Evolutionary conservation across 2,888 invertebrate genomes (phyloP), one percentile per base, ranked within the genome.

Genomic region (Vanessa cardui): DNA sequence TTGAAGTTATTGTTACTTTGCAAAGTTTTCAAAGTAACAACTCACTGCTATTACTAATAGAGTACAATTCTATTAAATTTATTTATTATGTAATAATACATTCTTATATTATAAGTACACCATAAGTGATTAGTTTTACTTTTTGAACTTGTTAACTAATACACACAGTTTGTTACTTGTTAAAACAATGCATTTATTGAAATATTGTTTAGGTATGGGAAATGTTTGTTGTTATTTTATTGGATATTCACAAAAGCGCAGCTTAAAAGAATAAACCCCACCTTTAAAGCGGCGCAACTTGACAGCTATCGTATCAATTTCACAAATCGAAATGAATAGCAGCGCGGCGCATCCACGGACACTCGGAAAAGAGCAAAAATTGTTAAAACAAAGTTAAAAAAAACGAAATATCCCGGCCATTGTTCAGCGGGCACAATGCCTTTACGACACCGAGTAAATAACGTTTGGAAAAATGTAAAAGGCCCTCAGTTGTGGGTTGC

Each of bases 381-480:
- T 63, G 70, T 70, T 75, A 79, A 80, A 78, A 73, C 70, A 74
- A 69, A 69, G 68, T 83, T 85, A 84, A 83, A 81, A n/a, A 83
- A 78, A 69, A 74, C 81, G 73, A 83, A 81, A 87, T 84, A 84
- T 81, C 86, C 82, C 79, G 75, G 78, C 83, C 83, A 90, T 91
- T 90, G 92, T 90, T 86, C 86, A 78, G 76, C 74, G 78, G 79
- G 81, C 83, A 92, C 92, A 92, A 92, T 92, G 88, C 90, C 91
- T 89, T 89, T 85, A 85, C 91, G 91, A 91, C 90, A 89, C 88
- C 86, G 85, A 83, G 89, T 85, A 92, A 92, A 92, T 92, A 92
- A 84, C 87, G 86, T 90, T 88, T 83, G 80, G 81, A 84, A 90
- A 91, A 92, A 90, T 83, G 87, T 86, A 89, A 91, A 90, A 89